Base-by-base conservation (phyloP, 2,888 invertebrate species). In the Chloroclystis v-ata region DNA sequence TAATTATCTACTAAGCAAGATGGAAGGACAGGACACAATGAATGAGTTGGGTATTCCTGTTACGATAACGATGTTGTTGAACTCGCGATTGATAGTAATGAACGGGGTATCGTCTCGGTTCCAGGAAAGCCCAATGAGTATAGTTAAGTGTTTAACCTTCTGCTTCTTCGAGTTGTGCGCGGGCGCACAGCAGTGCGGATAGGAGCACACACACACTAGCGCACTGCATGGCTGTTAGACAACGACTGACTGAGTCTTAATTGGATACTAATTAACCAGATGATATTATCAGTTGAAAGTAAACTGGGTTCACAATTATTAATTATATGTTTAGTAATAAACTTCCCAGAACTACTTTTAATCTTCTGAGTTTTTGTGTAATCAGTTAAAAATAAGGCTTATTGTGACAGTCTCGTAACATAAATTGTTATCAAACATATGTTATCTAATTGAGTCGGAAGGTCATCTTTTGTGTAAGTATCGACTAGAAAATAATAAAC, bases 1-100 rank as follows among this genome's bases (percentile, higher is more conserved):
- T 76, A 76, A 65, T 64, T 42, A 38, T 54, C 63, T 71, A 68
- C 61, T 56, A 67, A 70, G 71, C 74, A 47, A 57, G 38, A 65
- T 60, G 60, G 48, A 56, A 63, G 56, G 58, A 56, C 58, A 38
- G 41, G 50, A 58, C 52, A 9, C 28, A 67, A 74, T 75, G 75
- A 65, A 47, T 52, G 55, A 43, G 56, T 61, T 64, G 60, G 55
- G 58, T 54, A 53, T 52, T 65, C 61, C 62, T 61, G 59, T 52
- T 52, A 51, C 25, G 43, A 39, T 40, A 42, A 39, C 43, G 43
- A 41, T 35, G 35, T 32, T 30, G 12, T 16, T 26, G 24, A n/a
- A 40, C 12, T 28, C 38, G 38, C 20, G 16, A 24, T 35, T 35
- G 16, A 2, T 35, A 35, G 10, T 10, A 35, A 35, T 24, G 20